Evolutionary conservation across 2,113 vertebrate species (phyloP).

Genomic region (Pica pica): DNA sequence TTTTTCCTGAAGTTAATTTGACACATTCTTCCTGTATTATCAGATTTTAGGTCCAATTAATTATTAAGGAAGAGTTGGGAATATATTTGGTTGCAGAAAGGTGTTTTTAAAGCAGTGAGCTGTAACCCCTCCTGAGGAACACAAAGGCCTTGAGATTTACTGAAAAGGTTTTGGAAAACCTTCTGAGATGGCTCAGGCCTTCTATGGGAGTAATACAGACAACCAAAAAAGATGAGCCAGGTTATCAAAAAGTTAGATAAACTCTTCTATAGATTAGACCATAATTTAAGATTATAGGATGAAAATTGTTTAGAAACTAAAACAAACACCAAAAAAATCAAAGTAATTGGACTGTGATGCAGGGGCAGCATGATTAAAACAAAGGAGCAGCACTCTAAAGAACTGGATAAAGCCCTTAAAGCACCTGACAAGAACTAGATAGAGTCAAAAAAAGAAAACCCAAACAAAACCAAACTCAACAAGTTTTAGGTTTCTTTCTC

Average conservation of each 20-base stretch:
- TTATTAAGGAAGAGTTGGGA: not conserved
- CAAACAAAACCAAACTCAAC: not conserved
- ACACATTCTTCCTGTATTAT: not conserved
- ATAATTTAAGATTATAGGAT: not conserved
- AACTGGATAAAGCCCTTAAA: not conserved
- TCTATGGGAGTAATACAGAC: not conserved
- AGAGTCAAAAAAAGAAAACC: accelerated
- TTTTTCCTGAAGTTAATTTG: not conserved
- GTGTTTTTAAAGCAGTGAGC: not conserved
- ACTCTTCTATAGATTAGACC: not conserved
- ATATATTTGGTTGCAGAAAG: not conserved
- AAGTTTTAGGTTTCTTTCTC: not conserved
- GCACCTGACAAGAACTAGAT: not conserved
- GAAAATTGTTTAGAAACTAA: not conserved
- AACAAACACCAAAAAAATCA: not conserved
- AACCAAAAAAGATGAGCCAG: not conserved
- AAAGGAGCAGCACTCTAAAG: not conserved
- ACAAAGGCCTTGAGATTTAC: not conserved
- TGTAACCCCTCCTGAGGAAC: not conserved
- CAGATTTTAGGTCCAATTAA: not conserved
- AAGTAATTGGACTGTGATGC: not conserved
- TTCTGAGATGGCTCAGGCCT: not conserved
- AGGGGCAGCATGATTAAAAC: not conserved
- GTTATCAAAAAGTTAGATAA: not conserved
- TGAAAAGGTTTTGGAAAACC: not conserved